Base-by-base conservation (phyloP, 2,797 vertebrate species). In the Sebastes wilsoni region DNA sequence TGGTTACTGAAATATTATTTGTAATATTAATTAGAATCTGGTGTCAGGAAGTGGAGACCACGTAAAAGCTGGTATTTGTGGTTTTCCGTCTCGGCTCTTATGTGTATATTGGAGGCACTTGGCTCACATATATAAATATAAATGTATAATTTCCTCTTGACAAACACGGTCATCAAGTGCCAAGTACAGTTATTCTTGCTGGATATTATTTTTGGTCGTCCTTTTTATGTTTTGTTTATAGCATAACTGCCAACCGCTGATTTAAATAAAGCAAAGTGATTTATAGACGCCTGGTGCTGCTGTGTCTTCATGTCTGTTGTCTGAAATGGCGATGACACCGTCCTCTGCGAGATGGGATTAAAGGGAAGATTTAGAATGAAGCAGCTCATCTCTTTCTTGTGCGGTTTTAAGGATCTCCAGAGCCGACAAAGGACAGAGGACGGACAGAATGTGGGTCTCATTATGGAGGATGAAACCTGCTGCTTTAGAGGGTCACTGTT, bases 181-280 rank as follows among this genome's bases (percentile, higher is more conserved):
- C 96, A 95, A 95, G 93, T 92, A 30, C 82, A 91, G 84, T 95
- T 92, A 88, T 89, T 94, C 85, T 85, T 89, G 92, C 90, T 91
- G 83, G 87, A 83, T 80, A 5, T 59, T 81, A 77, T 91, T 83
- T 95, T 93, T 80, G 38, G 74, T 87, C 72, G 55, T 84, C 90
- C 79, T 94, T 92, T 86, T 83, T 66, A 71, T 58, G 64, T 80
- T 91, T 87, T 88, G 75, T 69, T 78, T 87, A 84, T 90, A 72
- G 81, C 82, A 49, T 83, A 82, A 89, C 73, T 95, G 89, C 94
- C 87, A 93, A 92, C 89, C 93, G 89, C 94, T 95, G 94, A 91
- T 95, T 95, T 89, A 89, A 95, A 94, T 94, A 95, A 95, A 95
- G 91, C 83, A 92, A 92, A 90, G 72, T 95, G 92, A 92, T 95